Evolutionary conservation across 2,888 invertebrate species (phyloP), one percentile per base, ranked within the genome.

Genomic region (Charanyca ferruginea): DNA sequence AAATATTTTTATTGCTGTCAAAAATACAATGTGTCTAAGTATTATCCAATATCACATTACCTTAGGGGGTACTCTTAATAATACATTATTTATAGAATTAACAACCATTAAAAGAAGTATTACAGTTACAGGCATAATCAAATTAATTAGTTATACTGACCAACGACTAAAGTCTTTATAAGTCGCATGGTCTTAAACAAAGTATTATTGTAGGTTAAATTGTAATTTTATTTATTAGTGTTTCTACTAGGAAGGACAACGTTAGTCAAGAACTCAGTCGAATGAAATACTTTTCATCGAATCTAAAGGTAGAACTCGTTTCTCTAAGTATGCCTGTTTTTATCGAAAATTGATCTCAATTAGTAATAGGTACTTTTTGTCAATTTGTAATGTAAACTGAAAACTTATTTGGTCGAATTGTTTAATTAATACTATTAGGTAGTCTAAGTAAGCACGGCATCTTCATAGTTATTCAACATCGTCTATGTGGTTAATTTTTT

Each of bases 251-350:
- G 38, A 13, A 22, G 22, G 6, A 22, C 16, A 22, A 13, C 13
- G n/a, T 41, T 54, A 69, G 38, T 49, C 32, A 9, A 5, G 20
- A 38, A 35, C 25, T 61, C 22, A 9, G 13, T 35, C 5, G 35
- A n/a, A 28, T 20, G 28, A 68, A 72, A 63, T 47, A 53, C 16
- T 22, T 64, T 72, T 42, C 22, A 32, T 35, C 32, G 0, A 22
- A 38, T 44, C 0, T 38, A 16, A 2, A 16, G 38, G 5, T 38
- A 38, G 9, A 7, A 11, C 32, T 32, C n/a, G n/a, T n/a, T n/a
- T n/a, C n/a, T 20, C 16, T 1, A 28, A 47, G 0, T 0, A 11
- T 3, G n/a, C 9, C 8, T 18, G 18, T 28, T 45, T n/a, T 35
- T 9, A 22, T 13, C 1, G 11, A 22, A 22, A 35, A 25, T 13